Evolutionary conservation across 2,888 invertebrate genomes (phyloP), one percentile per base, ranked within the genome.

Genomic region (Cheilosia vulpina): DNA sequence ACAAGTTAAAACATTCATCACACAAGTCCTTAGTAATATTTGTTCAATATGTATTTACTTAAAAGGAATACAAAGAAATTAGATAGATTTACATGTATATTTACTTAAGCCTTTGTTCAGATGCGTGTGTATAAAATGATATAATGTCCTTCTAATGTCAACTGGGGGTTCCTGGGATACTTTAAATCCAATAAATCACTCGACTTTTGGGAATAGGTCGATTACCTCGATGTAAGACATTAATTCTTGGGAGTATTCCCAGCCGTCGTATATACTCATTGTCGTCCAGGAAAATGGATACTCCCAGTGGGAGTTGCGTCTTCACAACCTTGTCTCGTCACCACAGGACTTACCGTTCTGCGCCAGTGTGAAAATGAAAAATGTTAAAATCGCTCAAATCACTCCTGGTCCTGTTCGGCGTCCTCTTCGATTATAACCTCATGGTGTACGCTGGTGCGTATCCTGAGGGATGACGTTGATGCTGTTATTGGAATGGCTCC

Each of bases 351-450:
- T 0, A 52, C 13, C 41, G 52, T 34, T 19, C 43, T 13, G 17
- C 11, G 27, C 3, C 47, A 38, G 57, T 43, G 71, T 66, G 50
- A 41, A 60, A 60, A 69, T 75, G 55, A 68, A 69, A 81, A 82
- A 73, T 82, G 57, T 55, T 31, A 68, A 87, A 77, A 82, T 80
- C 73, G 65, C 66, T 73, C 66, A 77, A 81, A 77, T 77, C 65
- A 82, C 68, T 87, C 87, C 76, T 87, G 88, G 79, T 89, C 89
- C 71, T 88, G 88, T 66, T 89, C 89, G 52, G 88, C 88, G 58
- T 87, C 87, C 76, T 90, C 89, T 87, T 89, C 89, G 68, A 89
- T 87, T 76, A 89, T 89, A 60, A 89, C 89, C 78, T 90, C 89
- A 66, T 89, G 89, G 69, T 88, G 89, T 62, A 89, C 79, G 57